Conservation (phyloP, 2,888 invertebrate species). For the Pelosia muscerda region DNA sequence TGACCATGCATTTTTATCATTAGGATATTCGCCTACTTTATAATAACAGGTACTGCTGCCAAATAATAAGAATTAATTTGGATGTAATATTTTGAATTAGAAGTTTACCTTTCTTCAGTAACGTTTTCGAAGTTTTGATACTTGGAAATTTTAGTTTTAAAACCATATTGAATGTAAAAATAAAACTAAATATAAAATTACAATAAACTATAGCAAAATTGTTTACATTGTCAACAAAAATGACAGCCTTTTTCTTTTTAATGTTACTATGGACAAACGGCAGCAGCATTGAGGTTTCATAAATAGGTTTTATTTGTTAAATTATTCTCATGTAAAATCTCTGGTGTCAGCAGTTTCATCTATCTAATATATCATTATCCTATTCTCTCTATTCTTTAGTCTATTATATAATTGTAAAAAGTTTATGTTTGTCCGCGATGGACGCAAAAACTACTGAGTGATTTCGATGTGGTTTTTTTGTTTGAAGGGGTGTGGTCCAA, state of each 20-base stretch:
- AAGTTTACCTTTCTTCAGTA: conserved; percentile 36
- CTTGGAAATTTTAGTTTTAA: conserved; percentile 63
- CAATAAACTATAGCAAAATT: conserved; percentile 7
- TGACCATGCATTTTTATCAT: too few species aligned
- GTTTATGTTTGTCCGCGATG: too few species aligned
- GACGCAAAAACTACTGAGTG: too few species aligned
- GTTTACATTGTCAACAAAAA: conserved; percentile 14
- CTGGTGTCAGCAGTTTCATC: too few species aligned
- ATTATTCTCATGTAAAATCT: background rate
- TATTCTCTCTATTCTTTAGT: too few species aligned
- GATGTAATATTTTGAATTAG: background rate
- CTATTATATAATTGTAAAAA: too few species aligned
- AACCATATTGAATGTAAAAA: conserved; percentile 35
- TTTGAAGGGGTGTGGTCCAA: too few species aligned
- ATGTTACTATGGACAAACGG: background rate
- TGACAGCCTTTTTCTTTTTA: conserved; percentile 1
- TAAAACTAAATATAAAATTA: conserved; percentile 17
- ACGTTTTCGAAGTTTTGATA: conserved; percentile 42
- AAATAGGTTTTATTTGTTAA: background rate
- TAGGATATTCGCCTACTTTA: too few species aligned
- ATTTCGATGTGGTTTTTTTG: too few species aligned
- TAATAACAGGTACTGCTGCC: too few species aligned
- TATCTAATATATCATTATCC: too few species aligned
- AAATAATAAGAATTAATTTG: too few species aligned
- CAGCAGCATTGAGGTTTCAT: background rate